These are phyloP conservation scores for Phalacrocorax pelagicus DNA, from an alignment of 2,113 vertebrate genomes.

Conservation along the genomic window DNA sequence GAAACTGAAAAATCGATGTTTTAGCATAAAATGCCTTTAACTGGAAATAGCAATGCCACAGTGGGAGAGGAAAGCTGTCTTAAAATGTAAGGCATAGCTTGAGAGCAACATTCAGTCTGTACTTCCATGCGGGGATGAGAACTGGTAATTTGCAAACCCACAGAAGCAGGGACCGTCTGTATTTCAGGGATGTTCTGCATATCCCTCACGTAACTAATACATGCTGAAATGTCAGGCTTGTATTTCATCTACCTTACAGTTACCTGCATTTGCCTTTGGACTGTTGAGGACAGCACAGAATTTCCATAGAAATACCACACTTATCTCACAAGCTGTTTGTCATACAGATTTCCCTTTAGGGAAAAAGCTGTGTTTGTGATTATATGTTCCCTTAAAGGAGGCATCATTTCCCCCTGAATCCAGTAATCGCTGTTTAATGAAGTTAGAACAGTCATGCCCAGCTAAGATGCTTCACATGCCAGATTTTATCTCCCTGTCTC, in stretches of 20 bases:
- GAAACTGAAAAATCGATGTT: neutral
- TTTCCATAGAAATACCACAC: neutral
- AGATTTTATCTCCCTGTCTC: conserved; percentile 4
- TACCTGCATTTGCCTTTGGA: neutral
- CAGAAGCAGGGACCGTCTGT: neutral
- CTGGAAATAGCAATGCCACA: neutral
- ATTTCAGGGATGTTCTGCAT: neutral
- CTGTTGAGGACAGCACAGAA: neutral
- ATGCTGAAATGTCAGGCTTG: neutral
- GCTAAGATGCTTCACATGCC: neutral
- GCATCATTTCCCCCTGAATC: neutral
- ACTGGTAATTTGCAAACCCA: neutral
- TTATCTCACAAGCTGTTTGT: conserved; percentile 1
- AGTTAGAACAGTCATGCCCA: neutral
- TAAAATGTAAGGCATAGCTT: neutral
- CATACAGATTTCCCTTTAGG: neutral
- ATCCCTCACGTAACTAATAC: neutral
- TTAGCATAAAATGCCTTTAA: neutral
- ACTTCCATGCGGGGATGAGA: neutral
- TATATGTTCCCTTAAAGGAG: conserved; percentile 14
- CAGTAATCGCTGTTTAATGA: conserved; percentile 5
- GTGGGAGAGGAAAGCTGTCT: neutral
- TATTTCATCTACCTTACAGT: neutral
- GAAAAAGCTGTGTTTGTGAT: neutral
- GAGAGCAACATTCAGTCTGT: neutral